Evolutionary conservation across 2,113 vertebrate species (phyloP).

Genomic region (Chloroceryle aenea): DNA sequence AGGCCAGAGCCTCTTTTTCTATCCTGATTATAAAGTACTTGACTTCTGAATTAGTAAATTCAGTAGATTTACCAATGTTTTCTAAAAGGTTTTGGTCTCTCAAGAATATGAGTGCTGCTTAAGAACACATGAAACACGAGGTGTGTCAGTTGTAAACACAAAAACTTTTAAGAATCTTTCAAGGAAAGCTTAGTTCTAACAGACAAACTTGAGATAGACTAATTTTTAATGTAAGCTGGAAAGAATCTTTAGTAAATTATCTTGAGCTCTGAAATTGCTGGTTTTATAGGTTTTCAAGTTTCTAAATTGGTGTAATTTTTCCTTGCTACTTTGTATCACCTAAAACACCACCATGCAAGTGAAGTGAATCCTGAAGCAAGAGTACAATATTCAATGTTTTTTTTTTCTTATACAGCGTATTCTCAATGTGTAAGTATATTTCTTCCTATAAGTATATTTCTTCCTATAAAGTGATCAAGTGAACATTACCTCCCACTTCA

Average conservation of each 20-base stretch:
- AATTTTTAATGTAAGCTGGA: neutral
- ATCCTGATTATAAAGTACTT: neutral
- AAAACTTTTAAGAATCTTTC: neutral
- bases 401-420: neutral
- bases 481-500: constrained; percentile 62
- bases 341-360: neutral
- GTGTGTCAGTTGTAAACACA: neutral
- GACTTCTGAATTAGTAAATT: neutral
- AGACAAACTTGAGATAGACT: neutral
- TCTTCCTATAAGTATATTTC: neutral
- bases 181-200: neutral
- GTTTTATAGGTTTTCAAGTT: neutral
- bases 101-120: neutral
- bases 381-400: neutral
- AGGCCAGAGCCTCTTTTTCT: neutral
- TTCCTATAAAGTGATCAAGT: neutral
- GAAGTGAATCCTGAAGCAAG: neutral
- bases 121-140: neutral
- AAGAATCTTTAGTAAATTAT: neutral
- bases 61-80: neutral
- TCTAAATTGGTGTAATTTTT: neutral
- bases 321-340: neutral
- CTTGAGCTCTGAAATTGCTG: neutral
- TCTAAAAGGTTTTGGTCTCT: neutral
- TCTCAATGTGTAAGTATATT: neutral